Conservation (phyloP, 2,888 invertebrate species). For the Melitaea athalia region DNA sequence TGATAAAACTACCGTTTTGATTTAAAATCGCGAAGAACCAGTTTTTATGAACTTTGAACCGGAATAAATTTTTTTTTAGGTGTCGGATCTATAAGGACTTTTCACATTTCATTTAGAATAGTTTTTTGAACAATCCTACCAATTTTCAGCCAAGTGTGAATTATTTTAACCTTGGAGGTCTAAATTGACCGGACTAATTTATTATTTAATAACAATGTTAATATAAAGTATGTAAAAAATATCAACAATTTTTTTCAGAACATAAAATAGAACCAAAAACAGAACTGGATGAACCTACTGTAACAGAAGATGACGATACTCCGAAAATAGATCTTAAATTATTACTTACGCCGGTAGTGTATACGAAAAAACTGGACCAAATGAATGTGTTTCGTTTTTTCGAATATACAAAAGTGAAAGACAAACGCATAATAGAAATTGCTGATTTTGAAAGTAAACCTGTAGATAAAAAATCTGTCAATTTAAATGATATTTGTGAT, state of each 20-base stretch:
- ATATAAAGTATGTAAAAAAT: background rate
- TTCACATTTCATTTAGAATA: no score
- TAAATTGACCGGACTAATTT: no score
- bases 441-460: constrained; percentile 62
- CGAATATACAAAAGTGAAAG: constrained; percentile 46
- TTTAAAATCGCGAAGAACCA: no score
- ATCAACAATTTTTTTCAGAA: constrained; percentile 32
- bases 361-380: constrained; percentile 62
- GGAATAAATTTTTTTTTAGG: no score
- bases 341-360: constrained; percentile 62
- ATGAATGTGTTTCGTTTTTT: constrained; percentile 56
- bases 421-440: constrained; percentile 50
- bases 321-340: constrained; percentile 66
- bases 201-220: background rate
- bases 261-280: constrained; percentile 17
- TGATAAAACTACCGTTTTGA: no score
- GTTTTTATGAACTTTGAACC: no score
- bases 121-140: no score
- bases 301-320: constrained; percentile 32
- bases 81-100: no score
- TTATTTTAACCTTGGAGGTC: no score
- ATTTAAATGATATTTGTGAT: constrained; percentile 33
- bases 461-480: constrained; percentile 41
- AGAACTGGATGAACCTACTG: constrained; percentile 3
- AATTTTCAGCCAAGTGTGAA: no score